These are phyloP conservation scores for Peromyscus californicus DNA, from an alignment of 2,113 vertebrate genomes.

Conservation along the genomic window DNA sequence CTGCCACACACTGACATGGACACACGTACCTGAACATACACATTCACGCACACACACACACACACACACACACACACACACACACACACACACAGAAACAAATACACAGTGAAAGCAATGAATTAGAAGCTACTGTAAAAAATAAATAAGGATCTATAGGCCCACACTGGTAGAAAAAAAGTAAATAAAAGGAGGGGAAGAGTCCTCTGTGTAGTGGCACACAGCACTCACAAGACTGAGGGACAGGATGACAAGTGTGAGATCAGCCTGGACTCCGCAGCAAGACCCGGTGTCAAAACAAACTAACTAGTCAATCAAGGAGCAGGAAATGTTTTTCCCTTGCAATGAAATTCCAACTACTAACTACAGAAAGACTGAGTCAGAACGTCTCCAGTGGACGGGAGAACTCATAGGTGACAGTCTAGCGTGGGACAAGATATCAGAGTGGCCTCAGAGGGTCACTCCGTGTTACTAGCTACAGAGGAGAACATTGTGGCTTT, in stretches of 20 bases:
- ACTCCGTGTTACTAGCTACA: background rate
- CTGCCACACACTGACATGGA: background rate
- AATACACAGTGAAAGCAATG: background rate
- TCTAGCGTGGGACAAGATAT: background rate
- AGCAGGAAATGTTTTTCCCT: background rate
- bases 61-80: background rate
- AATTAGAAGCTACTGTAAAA: background rate
- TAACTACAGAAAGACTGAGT: background rate
- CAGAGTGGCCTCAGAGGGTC: background rate
- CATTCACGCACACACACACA: background rate
- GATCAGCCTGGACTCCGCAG: background rate
- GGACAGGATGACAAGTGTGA: background rate
- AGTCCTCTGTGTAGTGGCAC: background rate
- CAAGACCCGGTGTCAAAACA: background rate
- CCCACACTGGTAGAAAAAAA: background rate
- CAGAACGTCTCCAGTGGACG: background rate
- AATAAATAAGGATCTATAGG: background rate
- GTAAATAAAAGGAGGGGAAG: background rate
- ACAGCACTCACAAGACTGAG: background rate
- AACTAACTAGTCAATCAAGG: background rate
- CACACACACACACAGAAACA: background rate
- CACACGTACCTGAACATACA: background rate
- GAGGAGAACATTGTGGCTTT: background rate
- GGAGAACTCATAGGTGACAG: background rate
- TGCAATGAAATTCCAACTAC: background rate